phyloP scores from a whole-genome alignment of 2,113 vertebrate species.

The Bos javanicus region DNA sequence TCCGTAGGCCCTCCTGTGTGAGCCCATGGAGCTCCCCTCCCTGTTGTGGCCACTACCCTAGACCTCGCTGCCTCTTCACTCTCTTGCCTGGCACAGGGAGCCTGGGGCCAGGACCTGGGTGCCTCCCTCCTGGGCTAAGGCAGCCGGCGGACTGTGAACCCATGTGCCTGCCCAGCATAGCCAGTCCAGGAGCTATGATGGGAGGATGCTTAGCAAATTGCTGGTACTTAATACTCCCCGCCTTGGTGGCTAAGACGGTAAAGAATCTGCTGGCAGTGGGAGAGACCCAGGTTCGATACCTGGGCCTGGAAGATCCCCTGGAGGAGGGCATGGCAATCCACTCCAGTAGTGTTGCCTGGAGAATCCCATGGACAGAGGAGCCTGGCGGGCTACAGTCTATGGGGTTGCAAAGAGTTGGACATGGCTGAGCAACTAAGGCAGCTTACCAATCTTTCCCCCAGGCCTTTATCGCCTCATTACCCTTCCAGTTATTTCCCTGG shows the following conservation, averaged over 20 bases:
- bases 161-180: background rate
- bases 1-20: background rate
- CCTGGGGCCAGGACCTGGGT: background rate
- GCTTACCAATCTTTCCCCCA: background rate
- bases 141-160: fast-evolving
- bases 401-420: background rate
- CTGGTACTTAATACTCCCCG: background rate
- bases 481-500: background rate
- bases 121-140: background rate
- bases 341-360: background rate
- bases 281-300: background rate
- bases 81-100: background rate
- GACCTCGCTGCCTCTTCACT: background rate
- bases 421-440: background rate
- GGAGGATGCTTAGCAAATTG: background rate
- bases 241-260: background rate
- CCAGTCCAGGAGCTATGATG: background rate
- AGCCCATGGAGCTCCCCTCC: background rate
- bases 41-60: background rate
- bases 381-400: background rate
- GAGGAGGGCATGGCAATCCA: background rate
- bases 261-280: background rate
- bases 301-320: background rate
- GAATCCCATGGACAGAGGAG: background rate
- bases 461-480: too few relatives aligned